phyloP scores from a whole-genome alignment of 2,113 vertebrate genomes.

The Isichthys henryi region DNA sequence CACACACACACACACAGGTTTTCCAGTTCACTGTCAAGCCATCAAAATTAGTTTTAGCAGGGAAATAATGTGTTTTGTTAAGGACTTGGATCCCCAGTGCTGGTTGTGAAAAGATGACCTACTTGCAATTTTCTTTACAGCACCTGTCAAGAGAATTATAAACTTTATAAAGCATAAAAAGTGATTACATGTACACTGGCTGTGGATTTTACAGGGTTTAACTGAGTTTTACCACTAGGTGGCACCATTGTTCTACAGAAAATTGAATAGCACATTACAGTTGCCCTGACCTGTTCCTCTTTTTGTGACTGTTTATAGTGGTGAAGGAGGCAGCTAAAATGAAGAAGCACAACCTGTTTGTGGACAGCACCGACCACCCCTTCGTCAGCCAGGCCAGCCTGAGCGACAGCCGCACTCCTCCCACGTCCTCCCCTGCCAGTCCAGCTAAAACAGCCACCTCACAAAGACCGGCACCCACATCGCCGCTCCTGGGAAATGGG shows the following conservation, averaged over 20 bases:
- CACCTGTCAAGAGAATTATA: not conserved
- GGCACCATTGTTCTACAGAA: not conserved
- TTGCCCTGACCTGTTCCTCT: not conserved
- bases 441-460: slow-evolving; percentile 39
- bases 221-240: not conserved
- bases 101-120: not conserved
- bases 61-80: not conserved
- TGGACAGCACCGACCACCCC: slow-evolving; percentile 63
- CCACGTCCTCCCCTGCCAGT: slow-evolving; percentile 60
- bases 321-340: slow-evolving; percentile 72
- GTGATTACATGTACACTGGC: not conserved
- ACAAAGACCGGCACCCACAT: slow-evolving; percentile 11
- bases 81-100: not conserved
- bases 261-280: not conserved
- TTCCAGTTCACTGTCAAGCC: not conserved
- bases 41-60: not conserved
- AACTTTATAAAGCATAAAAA: not conserved
- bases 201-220: not conserved
- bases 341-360: slow-evolving; percentile 79
- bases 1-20: not conserved
- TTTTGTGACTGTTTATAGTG: slow-evolving; percentile 48
- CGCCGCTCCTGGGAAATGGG: slow-evolving; percentile 9
- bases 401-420: slow-evolving; percentile 57
- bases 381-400: slow-evolving; percentile 71
- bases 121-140: not conserved